These are phyloP conservation scores for Andrena camellia DNA, from an alignment of 2,888 invertebrate species.

Conservation along the genomic window DNA sequence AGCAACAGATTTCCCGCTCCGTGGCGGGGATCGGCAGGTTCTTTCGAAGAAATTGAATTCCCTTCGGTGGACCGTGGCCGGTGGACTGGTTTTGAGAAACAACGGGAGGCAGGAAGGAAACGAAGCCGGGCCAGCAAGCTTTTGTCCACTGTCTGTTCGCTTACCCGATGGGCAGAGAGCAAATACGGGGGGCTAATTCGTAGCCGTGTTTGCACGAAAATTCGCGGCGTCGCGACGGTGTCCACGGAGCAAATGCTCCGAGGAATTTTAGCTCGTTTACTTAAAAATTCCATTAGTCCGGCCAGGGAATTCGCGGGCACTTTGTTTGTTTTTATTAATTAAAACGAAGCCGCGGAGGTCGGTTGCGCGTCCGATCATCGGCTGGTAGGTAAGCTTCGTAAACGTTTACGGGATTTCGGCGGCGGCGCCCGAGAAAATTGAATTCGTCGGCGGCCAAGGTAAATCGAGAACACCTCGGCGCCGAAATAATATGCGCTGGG, in stretches of 20 bases:
- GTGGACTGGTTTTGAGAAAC: constrained; percentile 36
- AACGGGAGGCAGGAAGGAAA: constrained; percentile 2
- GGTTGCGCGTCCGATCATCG: constrained; percentile 30
- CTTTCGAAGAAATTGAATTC: constrained; percentile 65
- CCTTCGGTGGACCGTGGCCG: constrained; percentile 16
- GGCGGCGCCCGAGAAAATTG: constrained; percentile 21
- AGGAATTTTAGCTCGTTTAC: constrained; percentile 69
- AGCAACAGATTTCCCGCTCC: neutral
- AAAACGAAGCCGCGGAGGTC: constrained; percentile 44
- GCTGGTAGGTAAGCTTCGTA: constrained; percentile 13
- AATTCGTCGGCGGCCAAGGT: constrained; percentile 28
- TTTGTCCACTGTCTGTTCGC: constrained; percentile 44
- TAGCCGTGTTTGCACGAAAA: constrained; percentile 67
- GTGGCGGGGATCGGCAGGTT: constrained; percentile 48
- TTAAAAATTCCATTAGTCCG: constrained; percentile 73
- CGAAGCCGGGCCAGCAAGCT: neutral
- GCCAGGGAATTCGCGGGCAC: constrained; percentile 1
- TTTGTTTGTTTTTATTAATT: constrained; percentile 74
- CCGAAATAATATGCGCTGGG: constrained; percentile 27
- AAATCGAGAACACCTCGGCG: constrained; percentile 22
- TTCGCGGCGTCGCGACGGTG: constrained; percentile 53
- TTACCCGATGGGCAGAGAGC: constrained; percentile 52
- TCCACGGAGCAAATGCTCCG: constrained; percentile 52
- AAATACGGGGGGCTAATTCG: constrained; percentile 68
- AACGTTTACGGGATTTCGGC: constrained; percentile 47